A percentile compares a stretch with the other conserved stretches of the same genome.
These are phyloP conservation scores for Crocidura indochinensis DNA, from an alignment of 2,797 vertebrate genomes.

Conservation along the genomic window DNA sequence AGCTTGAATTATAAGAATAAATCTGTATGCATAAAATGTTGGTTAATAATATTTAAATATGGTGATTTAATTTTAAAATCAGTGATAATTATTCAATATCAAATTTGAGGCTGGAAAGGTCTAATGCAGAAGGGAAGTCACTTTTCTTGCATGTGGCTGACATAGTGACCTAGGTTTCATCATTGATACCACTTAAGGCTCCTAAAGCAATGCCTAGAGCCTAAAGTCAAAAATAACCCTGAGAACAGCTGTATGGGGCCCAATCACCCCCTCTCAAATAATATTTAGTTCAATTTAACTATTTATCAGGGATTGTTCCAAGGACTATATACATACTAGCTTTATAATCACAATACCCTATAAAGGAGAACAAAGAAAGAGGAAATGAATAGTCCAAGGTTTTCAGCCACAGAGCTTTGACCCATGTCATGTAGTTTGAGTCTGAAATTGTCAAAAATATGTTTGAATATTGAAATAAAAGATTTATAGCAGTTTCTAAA, in stretches of 20 bases:
- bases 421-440: neutral
- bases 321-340: neutral
- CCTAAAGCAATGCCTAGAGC: too few species aligned
- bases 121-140: too few species aligned
- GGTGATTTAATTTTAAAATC: neutral
- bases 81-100: too few species aligned
- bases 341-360: conserved; percentile 15
- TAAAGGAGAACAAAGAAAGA: neutral
- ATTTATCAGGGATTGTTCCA: neutral
- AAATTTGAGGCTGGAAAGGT: too few species aligned
- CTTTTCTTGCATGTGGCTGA: too few species aligned
- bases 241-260: too few species aligned
- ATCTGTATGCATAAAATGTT: neutral
- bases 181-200: too few species aligned
- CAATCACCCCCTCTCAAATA: neutral
- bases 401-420: neutral
- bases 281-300: conserved; percentile 23
- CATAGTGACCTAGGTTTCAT: too few species aligned
- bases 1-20: too few species aligned
- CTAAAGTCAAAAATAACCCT: too few species aligned
- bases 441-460: neutral
- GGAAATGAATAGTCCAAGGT: neutral
- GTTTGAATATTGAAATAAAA: neutral
- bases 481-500: neutral
- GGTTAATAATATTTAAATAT: neutral